Percentiles rank a stretch among this genome's conserved stretches.
phyloP scores from a whole-genome alignment of 2,797 vertebrate genomes.

The Periophthalmus magnuspinnatus region DNA sequence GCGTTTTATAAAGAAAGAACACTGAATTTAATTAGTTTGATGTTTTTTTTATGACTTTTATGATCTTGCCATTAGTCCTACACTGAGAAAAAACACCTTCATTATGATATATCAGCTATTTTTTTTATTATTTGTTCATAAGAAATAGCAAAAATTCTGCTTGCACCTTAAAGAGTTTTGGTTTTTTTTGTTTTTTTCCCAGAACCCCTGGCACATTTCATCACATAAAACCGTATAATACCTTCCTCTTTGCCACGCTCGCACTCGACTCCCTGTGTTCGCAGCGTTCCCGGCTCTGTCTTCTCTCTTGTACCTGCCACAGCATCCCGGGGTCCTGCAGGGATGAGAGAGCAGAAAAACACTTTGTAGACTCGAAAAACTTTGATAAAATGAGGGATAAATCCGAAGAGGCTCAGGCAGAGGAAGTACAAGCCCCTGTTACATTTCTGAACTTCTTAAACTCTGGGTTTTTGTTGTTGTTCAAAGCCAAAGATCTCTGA shows the following conservation, averaged over 20 bases:
- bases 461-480: constrained; percentile 64
- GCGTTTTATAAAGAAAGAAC: too few relatives aligned
- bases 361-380: constrained; percentile 29
- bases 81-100: too few relatives aligned
- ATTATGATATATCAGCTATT: too few relatives aligned
- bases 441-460: constrained; percentile 72
- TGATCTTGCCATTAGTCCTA: too few relatives aligned
- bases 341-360: constrained; percentile 56
- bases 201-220: constrained; percentile 8
- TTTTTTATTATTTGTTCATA: too few relatives aligned
- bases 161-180: too few relatives aligned
- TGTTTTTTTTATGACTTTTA: neutral
- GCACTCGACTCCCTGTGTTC: neutral
- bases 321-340: constrained; percentile 43
- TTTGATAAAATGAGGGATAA: constrained; percentile 45
- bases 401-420: constrained; percentile 17
- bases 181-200: too few relatives aligned
- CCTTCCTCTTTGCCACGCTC: constrained; percentile 1
- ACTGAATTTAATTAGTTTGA: neutral
- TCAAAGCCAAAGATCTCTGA: constrained; percentile 53
- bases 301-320: constrained; percentile 46
- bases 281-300: constrained; percentile 27
- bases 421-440: constrained; percentile 45
- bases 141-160: too few relatives aligned
- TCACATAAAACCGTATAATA: neutral